These are phyloP conservation scores for Accipiter cooperii DNA, from an alignment of 2,113 vertebrate genomes.

Conservation along the genomic window DNA sequence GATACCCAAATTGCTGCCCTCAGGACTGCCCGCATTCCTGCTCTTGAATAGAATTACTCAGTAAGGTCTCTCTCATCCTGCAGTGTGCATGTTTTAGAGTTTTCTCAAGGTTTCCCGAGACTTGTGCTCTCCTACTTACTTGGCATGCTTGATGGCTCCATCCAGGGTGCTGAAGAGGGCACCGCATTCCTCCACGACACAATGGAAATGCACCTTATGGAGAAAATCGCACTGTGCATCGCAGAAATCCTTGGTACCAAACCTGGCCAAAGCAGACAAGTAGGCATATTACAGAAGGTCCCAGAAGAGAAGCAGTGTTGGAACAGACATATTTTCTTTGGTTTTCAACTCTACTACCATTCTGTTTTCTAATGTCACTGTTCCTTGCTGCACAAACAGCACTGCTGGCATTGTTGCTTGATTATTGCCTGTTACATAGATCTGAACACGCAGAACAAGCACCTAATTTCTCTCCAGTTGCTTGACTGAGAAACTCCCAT, in stretches of 20 bases:
- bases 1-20: background rate
- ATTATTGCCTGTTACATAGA: background rate
- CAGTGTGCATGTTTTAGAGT: rapidly evolving
- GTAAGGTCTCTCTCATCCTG: background rate
- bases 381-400: background rate
- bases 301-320: background rate
- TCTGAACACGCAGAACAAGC: background rate
- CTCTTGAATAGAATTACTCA: background rate
- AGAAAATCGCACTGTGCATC: slow-evolving; percentile 94
- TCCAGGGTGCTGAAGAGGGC: slow-evolving; percentile 98
- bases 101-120: background rate
- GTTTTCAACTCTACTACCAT: background rate
- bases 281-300: background rate
- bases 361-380: background rate
- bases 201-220: slow-evolving; percentile 96
- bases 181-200: slow-evolving; percentile 92
- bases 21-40: background rate
- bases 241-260: slow-evolving; percentile 92
- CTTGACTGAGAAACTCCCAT: background rate
- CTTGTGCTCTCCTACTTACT: slow-evolving; percentile 73
- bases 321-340: background rate
- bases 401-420: background rate
- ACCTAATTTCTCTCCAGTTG: background rate
- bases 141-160: slow-evolving; percentile 96
- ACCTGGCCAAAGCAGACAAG: slow-evolving; percentile 73